These are phyloP conservation scores for Lamprotornis superbus DNA, from an alignment of 2,113 vertebrate genomes.

Conservation along the genomic window DNA sequence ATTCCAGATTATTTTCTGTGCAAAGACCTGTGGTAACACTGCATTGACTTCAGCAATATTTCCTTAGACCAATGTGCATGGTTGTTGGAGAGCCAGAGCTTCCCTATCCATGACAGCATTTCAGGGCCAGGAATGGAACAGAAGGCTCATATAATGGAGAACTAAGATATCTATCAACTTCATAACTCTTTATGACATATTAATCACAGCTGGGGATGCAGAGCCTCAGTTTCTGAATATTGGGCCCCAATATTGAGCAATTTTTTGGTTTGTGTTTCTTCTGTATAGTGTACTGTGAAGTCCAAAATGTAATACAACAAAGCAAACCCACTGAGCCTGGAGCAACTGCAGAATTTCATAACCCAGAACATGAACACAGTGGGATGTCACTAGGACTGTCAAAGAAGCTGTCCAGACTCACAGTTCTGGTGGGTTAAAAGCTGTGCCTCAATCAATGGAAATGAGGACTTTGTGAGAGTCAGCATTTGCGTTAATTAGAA, in stretches of 20 bases:
- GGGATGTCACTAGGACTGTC: not conserved
- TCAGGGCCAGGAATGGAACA: constrained; percentile 4
- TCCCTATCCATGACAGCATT: not conserved
- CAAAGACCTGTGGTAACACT: not conserved
- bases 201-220: not conserved
- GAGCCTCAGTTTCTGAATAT: not conserved
- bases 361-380: constrained; percentile 9
- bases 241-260: not conserved
- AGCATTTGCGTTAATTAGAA: constrained; percentile 3
- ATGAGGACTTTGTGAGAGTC: constrained; percentile 14
- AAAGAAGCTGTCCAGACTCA: constrained; percentile 5
- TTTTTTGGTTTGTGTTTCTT: not conserved
- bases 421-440: not conserved
- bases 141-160: not conserved
- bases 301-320: not conserved
- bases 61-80: not conserved
- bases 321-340: constrained; percentile 2
- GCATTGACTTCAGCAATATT: not conserved
- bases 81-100: not conserved
- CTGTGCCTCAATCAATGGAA: constrained; percentile 4
- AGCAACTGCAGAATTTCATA: constrained; percentile 32
- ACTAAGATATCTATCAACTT: constrained; percentile 8
- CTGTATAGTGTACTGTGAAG: not conserved
- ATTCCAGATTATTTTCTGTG: not conserved
- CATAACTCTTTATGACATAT: not conserved